Evolutionary conservation across 2,113 vertebrate species (phyloP).

Genomic region (Aspiorhynchus laticeps): DNA sequence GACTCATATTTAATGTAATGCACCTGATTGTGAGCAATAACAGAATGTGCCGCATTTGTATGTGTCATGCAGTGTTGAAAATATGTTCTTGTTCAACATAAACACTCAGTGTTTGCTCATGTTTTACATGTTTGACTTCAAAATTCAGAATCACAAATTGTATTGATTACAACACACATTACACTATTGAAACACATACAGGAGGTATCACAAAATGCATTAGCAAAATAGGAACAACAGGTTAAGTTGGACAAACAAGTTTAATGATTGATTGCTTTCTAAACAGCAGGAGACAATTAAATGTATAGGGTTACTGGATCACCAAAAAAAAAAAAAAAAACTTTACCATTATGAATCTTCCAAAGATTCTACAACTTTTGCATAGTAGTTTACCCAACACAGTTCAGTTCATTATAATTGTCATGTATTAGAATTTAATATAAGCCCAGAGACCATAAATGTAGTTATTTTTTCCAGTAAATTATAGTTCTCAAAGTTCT

Average conservation of each 20-base stretch:
- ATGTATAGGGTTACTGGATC: not conserved
- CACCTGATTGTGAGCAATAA: not conserved
- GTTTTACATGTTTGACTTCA: not conserved
- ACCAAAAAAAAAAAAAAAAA: not conserved
- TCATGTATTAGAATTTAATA: not conserved
- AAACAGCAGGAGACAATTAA: not conserved
- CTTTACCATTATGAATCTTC: not conserved
- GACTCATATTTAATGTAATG: constrained; percentile 14
- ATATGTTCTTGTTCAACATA: not conserved
- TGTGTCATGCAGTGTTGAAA: not conserved
- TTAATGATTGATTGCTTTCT: not conserved
- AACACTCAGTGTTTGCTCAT: not conserved
- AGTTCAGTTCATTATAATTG: not conserved
- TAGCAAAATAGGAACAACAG: not conserved
- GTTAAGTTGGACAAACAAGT: not conserved
- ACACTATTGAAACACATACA: not conserved
- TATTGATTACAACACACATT: not conserved
- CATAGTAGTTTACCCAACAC: not conserved
- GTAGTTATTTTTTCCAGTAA: not conserved
- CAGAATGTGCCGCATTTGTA: not conserved
- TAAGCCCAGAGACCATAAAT: not conserved
- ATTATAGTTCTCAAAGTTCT: constrained; percentile 31
- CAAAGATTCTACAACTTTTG: not conserved
- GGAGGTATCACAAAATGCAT: not conserved
- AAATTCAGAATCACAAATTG: not conserved